Evolutionary conservation across 2,797 vertebrate species (phyloP).

Genomic region (Microctenopoma steveboyesi): DNA sequence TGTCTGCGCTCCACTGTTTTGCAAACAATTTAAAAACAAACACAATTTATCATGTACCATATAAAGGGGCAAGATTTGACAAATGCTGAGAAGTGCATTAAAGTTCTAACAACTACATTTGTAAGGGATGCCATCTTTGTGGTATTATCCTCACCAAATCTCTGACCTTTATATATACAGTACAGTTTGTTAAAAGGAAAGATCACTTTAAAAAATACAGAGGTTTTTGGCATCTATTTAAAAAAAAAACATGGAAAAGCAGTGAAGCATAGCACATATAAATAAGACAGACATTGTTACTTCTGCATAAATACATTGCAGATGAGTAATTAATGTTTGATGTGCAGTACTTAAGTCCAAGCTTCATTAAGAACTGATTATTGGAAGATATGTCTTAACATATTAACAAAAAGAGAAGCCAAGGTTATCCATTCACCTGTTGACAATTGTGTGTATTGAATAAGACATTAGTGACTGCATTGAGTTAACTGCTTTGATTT

Average conservation of each 20-base stretch:
- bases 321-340: conserved; percentile 48
- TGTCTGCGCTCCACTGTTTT: conserved; percentile 63
- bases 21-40: conserved; percentile 71
- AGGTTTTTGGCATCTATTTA: conserved; percentile 71
- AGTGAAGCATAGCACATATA: conserved; percentile 69
- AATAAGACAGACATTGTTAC: conserved; percentile 61
- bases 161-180: conserved; percentile 54
- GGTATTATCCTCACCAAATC: conserved; percentile 35
- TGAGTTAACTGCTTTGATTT: conserved; percentile 74
- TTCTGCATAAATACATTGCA: conserved; percentile 50
- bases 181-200: conserved; percentile 56
- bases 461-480: conserved; percentile 74
- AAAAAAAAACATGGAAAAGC: conserved; percentile 61
- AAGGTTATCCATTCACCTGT: conserved; percentile 55
- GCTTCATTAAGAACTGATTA: conserved; percentile 51
- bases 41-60: conserved; percentile 79
- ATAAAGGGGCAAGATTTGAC: conserved; percentile 59
- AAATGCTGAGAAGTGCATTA: conserved; percentile 77
- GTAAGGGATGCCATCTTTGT: conserved; percentile 42
- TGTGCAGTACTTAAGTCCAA: conserved; percentile 57
- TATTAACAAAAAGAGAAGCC: conserved; percentile 43
- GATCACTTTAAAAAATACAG: conserved; percentile 46
- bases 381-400: conserved; percentile 44
- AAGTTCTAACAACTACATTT: conserved; percentile 62
- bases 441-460: conserved; percentile 55